Evolutionary conservation across 2,113 vertebrate genomes (phyloP), one percentile per base, ranked within the genome.

Genomic region (Phylloscopus trochiloides): DNA sequence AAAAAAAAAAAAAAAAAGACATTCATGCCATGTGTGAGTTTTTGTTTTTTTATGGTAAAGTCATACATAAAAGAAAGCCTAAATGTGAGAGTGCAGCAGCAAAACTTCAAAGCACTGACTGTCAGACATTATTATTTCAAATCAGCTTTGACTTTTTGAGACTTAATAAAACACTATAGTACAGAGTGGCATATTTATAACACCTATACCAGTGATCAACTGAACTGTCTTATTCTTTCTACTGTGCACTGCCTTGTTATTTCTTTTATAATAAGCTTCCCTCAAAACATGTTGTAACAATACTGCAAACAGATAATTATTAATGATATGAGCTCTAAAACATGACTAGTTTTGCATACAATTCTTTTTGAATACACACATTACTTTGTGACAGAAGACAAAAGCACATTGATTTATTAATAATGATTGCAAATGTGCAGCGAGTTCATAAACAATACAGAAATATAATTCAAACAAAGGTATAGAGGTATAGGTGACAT

Each of bases 51-150:
- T 95, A 95, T 87, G 72, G 55, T 94, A 94, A 97, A 96, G 93
- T 95, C 96, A 97, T 94, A 97, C 90, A 96, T 97, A 97, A 97
- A 98, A 98, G 96, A 94, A 97, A 97, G 62, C 80, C 83, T 96
- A 97, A 97, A 90, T 92, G 95, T 97, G 93, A 96, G 92, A 91
- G 79, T 95, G 80, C 95, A 92, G 85, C 86, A 97, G 87, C 75
- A 95, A 97, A 96, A 97, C 94, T 94, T 98, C 96, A 98, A 98
- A 98, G 97, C 75, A 50, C 90, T 74, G 76, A 86, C 95, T 97
- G 80, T 97, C 96, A 98, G 93, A 97, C 91, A 97, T 96, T 97
- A 97, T 95, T 97, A 98, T 98, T 98, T 97, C 96, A 98, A 97
- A 96, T 96, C 86, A 94, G 91, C 92, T 96, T 97, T 97, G 95